Conservation (phyloP, 2,797 vertebrate species). For the Gouania willdenowi region DNA sequence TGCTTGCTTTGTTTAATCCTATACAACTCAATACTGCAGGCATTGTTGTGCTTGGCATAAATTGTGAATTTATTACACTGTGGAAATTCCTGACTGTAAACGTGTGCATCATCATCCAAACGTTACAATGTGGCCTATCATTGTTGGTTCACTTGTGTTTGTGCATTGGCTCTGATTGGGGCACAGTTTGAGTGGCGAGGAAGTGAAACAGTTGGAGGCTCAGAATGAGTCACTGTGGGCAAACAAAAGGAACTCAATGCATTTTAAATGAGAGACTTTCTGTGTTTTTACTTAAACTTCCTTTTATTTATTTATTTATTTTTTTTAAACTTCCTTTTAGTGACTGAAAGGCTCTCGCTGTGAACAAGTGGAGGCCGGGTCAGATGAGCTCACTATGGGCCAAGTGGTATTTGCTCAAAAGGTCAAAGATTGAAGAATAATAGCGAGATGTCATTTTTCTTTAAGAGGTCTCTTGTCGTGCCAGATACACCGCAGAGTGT, state of each 20-base stretch:
- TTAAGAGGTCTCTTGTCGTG: constrained; percentile 40
- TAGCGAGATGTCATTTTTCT: constrained; percentile 43
- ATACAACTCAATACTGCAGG: constrained; percentile 24
- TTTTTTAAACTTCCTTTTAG: constrained; percentile 59
- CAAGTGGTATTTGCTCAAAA: constrained; percentile 57
- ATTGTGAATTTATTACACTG: no score
- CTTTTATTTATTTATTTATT: no score
- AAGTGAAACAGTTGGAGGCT: constrained; percentile 29
- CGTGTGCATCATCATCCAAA: no score
- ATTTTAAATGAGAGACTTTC: constrained; percentile 53
- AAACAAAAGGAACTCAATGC: constrained; percentile 52
- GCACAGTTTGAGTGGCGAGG: constrained; percentile 31
- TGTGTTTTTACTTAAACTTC: constrained; percentile 53
- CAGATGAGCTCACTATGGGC: constrained; percentile 34
- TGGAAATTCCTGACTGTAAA: constrained; percentile 1
- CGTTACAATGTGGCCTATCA: no score
- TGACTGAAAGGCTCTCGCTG: constrained; percentile 45
- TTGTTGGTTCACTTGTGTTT: constrained; percentile 11
- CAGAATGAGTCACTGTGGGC: constrained; percentile 55
- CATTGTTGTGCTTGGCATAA: constrained; percentile 31
- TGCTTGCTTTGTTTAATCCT: constrained; percentile 39
- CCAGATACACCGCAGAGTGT: constrained; percentile 51
- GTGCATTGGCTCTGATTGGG: constrained; percentile 50
- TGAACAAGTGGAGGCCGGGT: constrained; percentile 37
- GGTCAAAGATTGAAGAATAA: constrained; percentile 59